Evolutionary conservation across 2,113 vertebrate species (phyloP).

Genomic region (Otolemur garnettii): DNA sequence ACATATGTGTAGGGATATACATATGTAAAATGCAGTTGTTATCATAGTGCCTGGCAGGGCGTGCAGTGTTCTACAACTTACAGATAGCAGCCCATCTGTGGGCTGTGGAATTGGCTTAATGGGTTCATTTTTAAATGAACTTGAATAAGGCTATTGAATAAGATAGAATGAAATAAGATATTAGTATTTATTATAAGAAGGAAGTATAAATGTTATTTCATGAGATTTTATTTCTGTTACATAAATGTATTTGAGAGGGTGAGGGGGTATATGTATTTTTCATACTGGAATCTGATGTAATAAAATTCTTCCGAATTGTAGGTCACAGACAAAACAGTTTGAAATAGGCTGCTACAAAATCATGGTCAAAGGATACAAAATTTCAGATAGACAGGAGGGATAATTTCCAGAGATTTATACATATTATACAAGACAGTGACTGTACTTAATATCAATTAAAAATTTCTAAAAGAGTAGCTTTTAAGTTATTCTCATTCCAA

Average conservation of each 20-base stretch:
- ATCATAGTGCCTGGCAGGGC: too few relatives aligned
- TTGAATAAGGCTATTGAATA: neutral
- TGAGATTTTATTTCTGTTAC: conserved; percentile 26
- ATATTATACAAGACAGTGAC: too few relatives aligned
- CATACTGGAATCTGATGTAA: neutral
- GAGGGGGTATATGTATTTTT: neutral
- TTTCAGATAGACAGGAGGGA: too few relatives aligned
- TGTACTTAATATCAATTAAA: too few relatives aligned
- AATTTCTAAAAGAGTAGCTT: too few relatives aligned
- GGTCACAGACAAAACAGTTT: neutral
- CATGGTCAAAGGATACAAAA: neutral
- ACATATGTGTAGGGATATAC: neutral
- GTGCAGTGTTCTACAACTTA: neutral
- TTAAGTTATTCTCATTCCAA: too few relatives aligned
- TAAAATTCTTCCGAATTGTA: neutral
- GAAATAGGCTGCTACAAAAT: neutral
- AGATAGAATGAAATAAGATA: neutral
- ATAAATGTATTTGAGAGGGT: neutral
- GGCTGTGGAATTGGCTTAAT: neutral
- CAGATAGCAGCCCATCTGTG: neutral
- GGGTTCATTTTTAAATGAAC: neutral
- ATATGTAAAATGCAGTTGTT: neutral
- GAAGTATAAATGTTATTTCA: neutral
- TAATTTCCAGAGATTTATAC: too few relatives aligned
- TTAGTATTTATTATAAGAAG: neutral